These are phyloP conservation scores for Microplitis demolitor DNA, from an alignment of 1,140 invertebrate species.

Conservation along the genomic window DNA sequence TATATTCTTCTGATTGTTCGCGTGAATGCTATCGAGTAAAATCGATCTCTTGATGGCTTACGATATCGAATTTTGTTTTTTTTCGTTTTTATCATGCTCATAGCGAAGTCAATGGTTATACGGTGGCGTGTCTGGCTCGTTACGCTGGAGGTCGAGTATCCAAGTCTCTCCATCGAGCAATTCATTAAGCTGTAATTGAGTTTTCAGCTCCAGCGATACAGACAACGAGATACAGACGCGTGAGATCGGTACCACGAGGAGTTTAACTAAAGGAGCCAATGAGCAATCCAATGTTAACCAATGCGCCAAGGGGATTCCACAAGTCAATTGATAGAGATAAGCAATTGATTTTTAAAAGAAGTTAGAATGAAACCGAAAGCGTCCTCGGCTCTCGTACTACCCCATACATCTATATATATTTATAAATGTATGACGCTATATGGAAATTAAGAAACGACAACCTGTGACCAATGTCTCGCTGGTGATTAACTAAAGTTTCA, in stretches of 20 bases:
- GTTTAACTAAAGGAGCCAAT: no score
- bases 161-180: constrained; percentile 22
- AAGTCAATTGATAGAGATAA: neutral
- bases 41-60: no score
- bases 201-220: constrained; percentile 36
- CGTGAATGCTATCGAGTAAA: no score
- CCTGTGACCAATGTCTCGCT: constrained; percentile 38
- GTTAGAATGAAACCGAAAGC: neutral
- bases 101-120: neutral
- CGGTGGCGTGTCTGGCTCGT: constrained; percentile 31
- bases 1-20: no score
- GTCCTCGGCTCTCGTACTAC: neutral
- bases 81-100: neutral
- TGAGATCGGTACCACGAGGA: neutral
- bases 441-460: constrained; percentile 18
- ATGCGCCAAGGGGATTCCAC: neutral
- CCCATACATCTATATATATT: neutral
- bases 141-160: neutral
- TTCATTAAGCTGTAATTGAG: constrained; percentile 42
- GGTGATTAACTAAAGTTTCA: constrained; percentile 40
- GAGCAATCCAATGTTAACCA: no score
- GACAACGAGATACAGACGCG: constrained; percentile 28
- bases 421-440: neutral
- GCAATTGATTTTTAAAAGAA: constrained; percentile 1
- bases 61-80: neutral